Evolutionary conservation across 2,113 vertebrate species (phyloP).

Genomic region (Hoplias malabaricus): DNA sequence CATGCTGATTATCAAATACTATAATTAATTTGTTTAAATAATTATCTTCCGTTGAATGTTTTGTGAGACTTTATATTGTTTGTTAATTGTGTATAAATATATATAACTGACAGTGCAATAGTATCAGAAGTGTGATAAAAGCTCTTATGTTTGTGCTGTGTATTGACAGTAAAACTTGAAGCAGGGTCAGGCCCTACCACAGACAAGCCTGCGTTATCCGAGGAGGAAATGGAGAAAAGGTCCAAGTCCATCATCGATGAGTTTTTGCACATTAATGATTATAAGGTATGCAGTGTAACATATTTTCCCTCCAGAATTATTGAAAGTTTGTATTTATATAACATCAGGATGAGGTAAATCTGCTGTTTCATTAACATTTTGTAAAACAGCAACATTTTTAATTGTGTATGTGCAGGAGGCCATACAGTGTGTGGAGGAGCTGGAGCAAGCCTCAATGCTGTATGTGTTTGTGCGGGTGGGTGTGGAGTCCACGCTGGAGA

Average conservation of each 20-base stretch:
- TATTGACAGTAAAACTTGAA: slow-evolving; percentile 80
- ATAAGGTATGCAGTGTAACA: slow-evolving; percentile 83
- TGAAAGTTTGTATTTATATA: too few relatives aligned
- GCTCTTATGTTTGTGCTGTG: neutral
- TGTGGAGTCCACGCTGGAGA: slow-evolving; percentile 92
- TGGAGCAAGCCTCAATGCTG: slow-evolving; percentile 78
- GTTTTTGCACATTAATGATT: slow-evolving; percentile 97
- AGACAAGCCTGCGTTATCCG: slow-evolving; percentile 79
- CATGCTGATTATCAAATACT: too few relatives aligned
- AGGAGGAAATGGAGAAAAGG: slow-evolving; percentile 90
- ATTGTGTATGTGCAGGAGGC: slow-evolving; percentile 82
- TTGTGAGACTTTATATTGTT: neutral
- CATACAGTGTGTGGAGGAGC: slow-evolving; percentile 91
- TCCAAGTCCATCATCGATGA: slow-evolving; percentile 95
- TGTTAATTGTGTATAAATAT: too few relatives aligned
- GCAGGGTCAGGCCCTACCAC: slow-evolving; percentile 63
- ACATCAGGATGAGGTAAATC: too few relatives aligned
- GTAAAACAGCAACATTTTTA: too few relatives aligned
- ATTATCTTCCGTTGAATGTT: too few relatives aligned
- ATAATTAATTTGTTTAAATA: too few relatives aligned
- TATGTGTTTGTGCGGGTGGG: slow-evolving; percentile 88
- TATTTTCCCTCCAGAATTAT: too few relatives aligned
- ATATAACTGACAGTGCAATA: neutral
- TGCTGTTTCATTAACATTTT: too few relatives aligned
- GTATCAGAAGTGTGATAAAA: neutral